A percentile compares a stretch with the other conserved stretches of the same genome.
Evolutionary conservation across 2,888 invertebrate genomes (phyloP).

Genomic region (Ormyrus pomaceus): DNA sequence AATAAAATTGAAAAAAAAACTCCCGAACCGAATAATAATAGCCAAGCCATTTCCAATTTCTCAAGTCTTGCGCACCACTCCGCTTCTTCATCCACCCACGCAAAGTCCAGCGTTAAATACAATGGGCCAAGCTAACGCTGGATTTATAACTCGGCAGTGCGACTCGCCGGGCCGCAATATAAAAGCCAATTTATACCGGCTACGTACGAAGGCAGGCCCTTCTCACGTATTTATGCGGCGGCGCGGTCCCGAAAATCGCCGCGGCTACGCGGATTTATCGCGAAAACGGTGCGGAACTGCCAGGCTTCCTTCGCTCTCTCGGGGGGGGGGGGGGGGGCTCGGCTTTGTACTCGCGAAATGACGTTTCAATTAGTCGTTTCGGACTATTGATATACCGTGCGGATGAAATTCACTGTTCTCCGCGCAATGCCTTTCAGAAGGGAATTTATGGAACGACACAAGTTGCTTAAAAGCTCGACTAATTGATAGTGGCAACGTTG

Average conservation of each 20-base stretch:
- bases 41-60: not conserved
- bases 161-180: constrained; percentile 64
- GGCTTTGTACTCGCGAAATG: constrained; percentile 29
- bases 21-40: no score
- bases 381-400: constrained; percentile 12
- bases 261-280: constrained; percentile 63
- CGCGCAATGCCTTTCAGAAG: not conserved
- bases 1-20: no score
- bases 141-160: constrained; percentile 68
- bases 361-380: constrained; percentile 46
- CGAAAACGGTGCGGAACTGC: constrained; percentile 64
- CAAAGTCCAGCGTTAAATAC: constrained; percentile 64
- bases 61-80: not conserved
- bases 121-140: constrained; percentile 62
- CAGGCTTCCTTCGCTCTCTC: not conserved
- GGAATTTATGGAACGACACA: not conserved
- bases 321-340: not conserved
- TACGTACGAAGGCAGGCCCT: constrained; percentile 27
- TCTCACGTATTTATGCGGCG: constrained; percentile 64
- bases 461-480: not conserved
- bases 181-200: constrained; percentile 71
- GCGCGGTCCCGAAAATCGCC: constrained; percentile 65
- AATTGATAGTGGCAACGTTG: not conserved
- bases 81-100: constrained; percentile 65
- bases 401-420: not conserved